Evolutionary conservation across 30 jellyfish, hydroid and myxozoan genomes (phyloP).

Genomic region (Aurelia aurita complex sp. Pacific): DNA sequence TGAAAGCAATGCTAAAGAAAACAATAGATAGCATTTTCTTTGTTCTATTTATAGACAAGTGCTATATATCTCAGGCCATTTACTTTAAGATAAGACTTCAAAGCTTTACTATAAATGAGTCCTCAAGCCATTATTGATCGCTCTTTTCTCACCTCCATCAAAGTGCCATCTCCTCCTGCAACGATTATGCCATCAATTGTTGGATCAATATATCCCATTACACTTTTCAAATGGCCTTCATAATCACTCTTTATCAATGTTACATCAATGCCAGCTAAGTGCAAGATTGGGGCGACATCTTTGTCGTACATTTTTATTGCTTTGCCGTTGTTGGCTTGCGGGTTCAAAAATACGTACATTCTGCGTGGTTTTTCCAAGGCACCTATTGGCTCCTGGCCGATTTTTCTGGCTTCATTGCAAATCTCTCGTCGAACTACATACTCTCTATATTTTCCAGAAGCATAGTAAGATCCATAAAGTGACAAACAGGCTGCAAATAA

Average conservation of each 20-base stretch:
- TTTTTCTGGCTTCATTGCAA: constrained; percentile 56
- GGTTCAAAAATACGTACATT: constrained; percentile 74
- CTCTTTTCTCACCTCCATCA: constrained; percentile 66
- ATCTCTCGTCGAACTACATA: constrained; percentile 61
- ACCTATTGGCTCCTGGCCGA: constrained; percentile 58
- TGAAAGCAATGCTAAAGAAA: too few species aligned
- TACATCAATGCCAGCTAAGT: constrained; percentile 92
- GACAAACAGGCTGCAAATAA: constrained; percentile 61
- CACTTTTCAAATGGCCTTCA: constrained; percentile 93
- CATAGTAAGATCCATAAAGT: constrained; percentile 57
- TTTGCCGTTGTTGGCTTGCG: constrained; percentile 66
- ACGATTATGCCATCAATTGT: constrained; percentile 89
- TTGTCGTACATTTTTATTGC: constrained; percentile 80
- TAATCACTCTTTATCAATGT: constrained; percentile 87
- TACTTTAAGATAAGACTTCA: too few species aligned
- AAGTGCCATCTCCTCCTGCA: constrained; percentile 98
- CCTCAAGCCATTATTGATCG: too few species aligned
- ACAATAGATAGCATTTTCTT: too few species aligned
- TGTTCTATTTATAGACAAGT: too few species aligned
- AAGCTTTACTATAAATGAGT: too few species aligned
- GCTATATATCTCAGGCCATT: too few species aligned
- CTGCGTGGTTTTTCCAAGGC: constrained; percentile 85
- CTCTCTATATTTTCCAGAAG: constrained; percentile 50
- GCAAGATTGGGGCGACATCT: constrained; percentile 89
- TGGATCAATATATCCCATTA: constrained; percentile 86